A percentile compares a stretch with the other conserved stretches of the same genome.
These are phyloP conservation scores for Scalopus aquaticus DNA, from an alignment of 2,113 vertebrate species.

Conservation along the genomic window DNA sequence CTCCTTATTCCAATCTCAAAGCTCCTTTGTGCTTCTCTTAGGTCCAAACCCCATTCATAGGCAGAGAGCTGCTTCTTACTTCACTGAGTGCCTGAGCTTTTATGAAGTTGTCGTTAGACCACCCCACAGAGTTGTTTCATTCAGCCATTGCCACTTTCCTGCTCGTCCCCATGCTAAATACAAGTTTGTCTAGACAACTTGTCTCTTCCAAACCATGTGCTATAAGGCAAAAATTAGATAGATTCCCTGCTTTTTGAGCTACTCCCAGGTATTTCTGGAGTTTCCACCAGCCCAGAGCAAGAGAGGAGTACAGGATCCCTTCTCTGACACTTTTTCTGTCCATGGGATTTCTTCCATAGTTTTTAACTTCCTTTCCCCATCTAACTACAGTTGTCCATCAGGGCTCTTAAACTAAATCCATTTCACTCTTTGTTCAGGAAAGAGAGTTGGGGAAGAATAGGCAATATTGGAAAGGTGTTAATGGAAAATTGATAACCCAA, in stretches of 20 bases:
- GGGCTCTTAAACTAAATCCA: not conserved
- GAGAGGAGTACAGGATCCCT: not conserved
- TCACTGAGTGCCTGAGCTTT: not conserved
- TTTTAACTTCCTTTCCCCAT: not conserved
- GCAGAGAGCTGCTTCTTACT: not conserved
- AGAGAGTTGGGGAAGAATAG: not conserved
- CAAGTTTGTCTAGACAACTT: not conserved
- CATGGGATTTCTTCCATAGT: not conserved
- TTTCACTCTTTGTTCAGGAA: not conserved
- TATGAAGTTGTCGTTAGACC: not conserved
- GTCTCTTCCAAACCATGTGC: not conserved
- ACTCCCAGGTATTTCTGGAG: not conserved
- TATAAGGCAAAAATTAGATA: not conserved
- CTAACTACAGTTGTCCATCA: not conserved
- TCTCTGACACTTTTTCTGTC: not conserved
- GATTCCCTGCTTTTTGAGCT: not conserved
- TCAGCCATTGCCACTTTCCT: not conserved
- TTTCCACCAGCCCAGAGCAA: not conserved
- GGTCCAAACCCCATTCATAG: not conserved
- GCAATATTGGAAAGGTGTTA: not conserved
- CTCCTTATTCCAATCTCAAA: not conserved
- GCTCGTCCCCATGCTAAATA: not conserved
- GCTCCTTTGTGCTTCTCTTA: not conserved
- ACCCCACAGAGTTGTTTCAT: not conserved
- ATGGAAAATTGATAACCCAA: not conserved